Evolutionary conservation across 92 coral and sea anemone genomes (phyloP), one percentile per base, ranked within the genome.

Genomic region (Ricordea florida): DNA sequence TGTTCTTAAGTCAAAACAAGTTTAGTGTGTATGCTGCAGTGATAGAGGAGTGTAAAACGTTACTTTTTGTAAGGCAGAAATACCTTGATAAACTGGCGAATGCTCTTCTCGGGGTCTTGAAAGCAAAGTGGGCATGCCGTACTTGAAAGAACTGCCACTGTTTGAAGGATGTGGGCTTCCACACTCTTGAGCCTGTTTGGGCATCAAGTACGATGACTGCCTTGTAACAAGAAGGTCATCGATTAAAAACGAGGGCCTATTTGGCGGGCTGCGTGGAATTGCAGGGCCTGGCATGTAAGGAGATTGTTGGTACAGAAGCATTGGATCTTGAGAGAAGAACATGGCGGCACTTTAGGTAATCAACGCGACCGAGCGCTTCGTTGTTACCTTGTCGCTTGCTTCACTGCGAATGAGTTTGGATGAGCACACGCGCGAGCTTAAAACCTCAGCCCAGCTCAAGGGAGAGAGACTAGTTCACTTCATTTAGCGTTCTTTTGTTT

Each of bases 321-420:
- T 84, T 17, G 87, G 84, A 23, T 87, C 92, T 81, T 87, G 92
- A 4, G 92, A 69, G 60, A 61, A 87, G 30, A 81, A 87, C 92
- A 87, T 87, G 29, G 10, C n/a, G 44, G n/a, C n/a, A n/a, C n/a
- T n/a, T n/a, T 17, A 38, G 34, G 10, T 14, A 14, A n/a, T n/a
- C n/a, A n/a, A n/a, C n/a, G n/a, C n/a, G n/a, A n/a, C n/a, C n/a
- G n/a, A n/a, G 37, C 34, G 16, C 36, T 21, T 38, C 26, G 9
- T n/a, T 36, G 76, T 48, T 38, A 4, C 40, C 38, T 4, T 3
- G 0, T 24, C 16, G 62, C 30, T 10, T 41, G 9, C 53, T 4
- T 16, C n/a, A 0, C 55, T 17, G 5, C 5, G 31, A 55, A 40
- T 70, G 77, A 38, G 51, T 41, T 55, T 24, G n/a, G 40, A 2